Base-by-base conservation (phyloP, 2,888 invertebrate species). In the Drosophila mimetica region DNA sequence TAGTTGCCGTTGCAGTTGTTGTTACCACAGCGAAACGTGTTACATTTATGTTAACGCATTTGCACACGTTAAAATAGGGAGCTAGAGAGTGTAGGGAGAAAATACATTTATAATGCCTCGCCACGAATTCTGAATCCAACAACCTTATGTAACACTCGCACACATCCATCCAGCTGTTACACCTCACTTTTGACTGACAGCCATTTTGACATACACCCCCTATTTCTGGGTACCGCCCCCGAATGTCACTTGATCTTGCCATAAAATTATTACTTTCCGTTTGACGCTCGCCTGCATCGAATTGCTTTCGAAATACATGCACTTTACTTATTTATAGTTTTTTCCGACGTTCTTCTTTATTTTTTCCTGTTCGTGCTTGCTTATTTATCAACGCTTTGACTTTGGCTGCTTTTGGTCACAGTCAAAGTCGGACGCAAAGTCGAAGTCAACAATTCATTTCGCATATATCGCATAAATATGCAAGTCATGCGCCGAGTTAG, bases 41-140 rank as follows among this genome's bases (percentile, higher is more conserved):
- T 85, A 84, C 82, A 77, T 85, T 86, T 82, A 79, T 82, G 84
- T 84, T 78, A 85, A 86, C 85, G 84, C 82, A 76, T 79, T 85
- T 79, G 82, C 75, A 72, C 77, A 81, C 85, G 79, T 79, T 81
- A 69, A 65, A 65, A 52, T 13, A 14, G 22, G 46, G 4, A 28
- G 72, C 64, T 3, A 18, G 25, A 37, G 70, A 64, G 50, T 20
- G 47, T 47, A 22, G 11, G 34, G 52, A 30, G 34, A 36, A 61
- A 39, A 70, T 60, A 39, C 53, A 70, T 70, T 51, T 65, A 60
- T 64, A 76, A 70, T 71, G 74, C 57, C 48, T 53, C 63, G 74
- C 79, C 74, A 65, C 79, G 79, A 79, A 57, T 85, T 85, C 79
- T 77, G 79, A 74, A 77, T 74, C 75, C 71, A 66, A 67, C 74